Evolutionary conservation across 2,888 invertebrate species (phyloP).

Genomic region (Ophion obscuratus): DNA sequence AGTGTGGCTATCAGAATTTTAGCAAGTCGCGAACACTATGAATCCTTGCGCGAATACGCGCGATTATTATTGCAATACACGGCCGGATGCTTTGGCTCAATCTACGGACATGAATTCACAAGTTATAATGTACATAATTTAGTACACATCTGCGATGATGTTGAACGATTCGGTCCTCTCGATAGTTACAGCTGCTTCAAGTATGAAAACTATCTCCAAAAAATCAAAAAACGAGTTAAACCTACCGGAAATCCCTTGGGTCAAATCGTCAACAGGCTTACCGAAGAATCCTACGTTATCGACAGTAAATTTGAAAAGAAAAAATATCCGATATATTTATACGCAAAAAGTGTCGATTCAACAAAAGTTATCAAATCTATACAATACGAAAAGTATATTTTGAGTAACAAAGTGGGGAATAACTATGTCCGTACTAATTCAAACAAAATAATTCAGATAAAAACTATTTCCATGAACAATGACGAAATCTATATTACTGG

Average conservation of each 20-base stretch:
- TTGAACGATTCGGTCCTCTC: slow-evolving; percentile 47
- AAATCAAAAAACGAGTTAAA: slow-evolving; percentile 20
- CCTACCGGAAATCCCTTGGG: slow-evolving; percentile 2
- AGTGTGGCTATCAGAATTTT: slow-evolving; percentile 70
- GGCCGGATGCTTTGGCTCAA: slow-evolving; percentile 34
- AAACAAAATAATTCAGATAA: no score
- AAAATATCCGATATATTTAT: no score
- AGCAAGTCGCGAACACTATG: slow-evolving; percentile 24
- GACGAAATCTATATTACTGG: no score
- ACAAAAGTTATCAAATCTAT: no score
- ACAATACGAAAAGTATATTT: no score
- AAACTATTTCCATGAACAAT: no score
- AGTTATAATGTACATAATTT: slow-evolving; percentile 47
- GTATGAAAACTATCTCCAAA: slow-evolving; percentile 22
- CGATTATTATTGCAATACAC: slow-evolving; percentile 19
- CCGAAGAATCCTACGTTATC: slow-evolving; percentile 16
- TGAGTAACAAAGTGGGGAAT: no score
- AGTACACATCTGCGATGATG: slow-evolving; percentile 55
- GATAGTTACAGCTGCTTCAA: slow-evolving; percentile 37
- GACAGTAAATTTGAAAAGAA: no score
- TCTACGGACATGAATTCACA: slow-evolving; percentile 46
- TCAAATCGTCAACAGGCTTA: slow-evolving; percentile 22
- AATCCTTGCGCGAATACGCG: slow-evolving; percentile 8
- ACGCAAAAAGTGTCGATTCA: no score
- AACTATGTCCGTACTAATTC: no score